Evolutionary conservation across 2,797 vertebrate genomes (phyloP), one percentile per base, ranked within the genome.

Genomic region (Anabacerthia variegaticeps): DNA sequence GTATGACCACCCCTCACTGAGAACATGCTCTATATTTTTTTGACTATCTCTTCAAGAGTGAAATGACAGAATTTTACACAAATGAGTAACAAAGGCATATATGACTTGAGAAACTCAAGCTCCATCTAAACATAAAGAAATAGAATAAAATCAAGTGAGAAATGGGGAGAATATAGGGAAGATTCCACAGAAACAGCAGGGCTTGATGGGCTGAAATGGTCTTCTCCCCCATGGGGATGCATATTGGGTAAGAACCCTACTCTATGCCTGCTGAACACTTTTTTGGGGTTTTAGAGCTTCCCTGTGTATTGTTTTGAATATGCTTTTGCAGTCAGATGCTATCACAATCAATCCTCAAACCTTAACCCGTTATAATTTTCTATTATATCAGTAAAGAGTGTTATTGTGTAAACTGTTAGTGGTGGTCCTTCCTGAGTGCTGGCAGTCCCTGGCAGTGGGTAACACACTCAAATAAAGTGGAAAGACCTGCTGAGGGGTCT

Each of bases 391-490:
- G 17, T 49, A 26, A 56, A 82, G 19, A 34, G 16, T 0, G 0
- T 19, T 56, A 26, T 34, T 80, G 10, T 3, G 0, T 21, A 44
- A 56, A 63, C 9, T 15, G 16, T 49, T n/a, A 14, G 32, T 21
- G 13, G 28, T n/a, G 24, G 12, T 10, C 41, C 27, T 49, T 28
- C 49, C 20, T 6, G 10, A 8, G 19, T 4, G 3, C 9, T 55
- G 12, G 36, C 16, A 43, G 24, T 12, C 9, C 3, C 48, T 27
- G 10, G 34, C 13, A 75, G 30, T 0, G 10, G 36, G 41, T 14
- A 24, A 43, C 6, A 18, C 2, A 28, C 19, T n/a, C 0, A 0
- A 43, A 55, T 34, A 28, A 41, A 41, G 22, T 27, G 30, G 17
- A 30, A 26, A 17, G 7, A 37, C 6, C 10, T 30, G 27, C 20